Percentiles rank a stretch among this genome's conserved stretches.
These are phyloP conservation scores for Asteroscopus sphinx DNA, from an alignment of 2,888 invertebrate species.

Conservation along the genomic window DNA sequence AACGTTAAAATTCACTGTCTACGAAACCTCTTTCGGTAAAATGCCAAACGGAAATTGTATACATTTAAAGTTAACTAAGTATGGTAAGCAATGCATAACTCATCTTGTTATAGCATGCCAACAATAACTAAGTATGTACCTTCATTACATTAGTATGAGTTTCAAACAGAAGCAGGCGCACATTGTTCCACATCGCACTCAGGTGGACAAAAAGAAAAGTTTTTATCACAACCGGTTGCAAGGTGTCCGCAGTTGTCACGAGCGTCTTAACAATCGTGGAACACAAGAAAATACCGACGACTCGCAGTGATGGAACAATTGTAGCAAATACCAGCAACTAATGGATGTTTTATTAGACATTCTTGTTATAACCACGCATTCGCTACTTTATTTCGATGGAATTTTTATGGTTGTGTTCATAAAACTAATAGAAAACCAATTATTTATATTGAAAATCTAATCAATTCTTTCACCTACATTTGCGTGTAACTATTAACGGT, in stretches of 20 bases:
- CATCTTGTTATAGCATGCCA: conserved; percentile 10
- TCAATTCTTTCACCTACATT: conserved; percentile 24
- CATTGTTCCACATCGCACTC: conserved; percentile 67
- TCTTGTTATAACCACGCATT: conserved; percentile 55
- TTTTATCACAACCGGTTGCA: conserved; percentile 67
- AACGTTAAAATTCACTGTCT: no score
- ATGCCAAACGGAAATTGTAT: conserved; percentile 10
- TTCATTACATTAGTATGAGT: conserved; percentile 15
- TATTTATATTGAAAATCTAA: conserved; percentile 9
- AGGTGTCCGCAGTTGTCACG: conserved; percentile 75
- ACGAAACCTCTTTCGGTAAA: neutral
- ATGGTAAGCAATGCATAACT: conserved; percentile 9
- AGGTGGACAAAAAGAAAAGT: conserved; percentile 72
- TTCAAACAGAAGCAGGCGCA: conserved; percentile 71
- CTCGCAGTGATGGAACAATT: conserved; percentile 64
- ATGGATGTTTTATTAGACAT: conserved; percentile 64
- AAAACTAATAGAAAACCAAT: conserved; percentile 31
- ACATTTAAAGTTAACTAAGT: conserved; percentile 12
- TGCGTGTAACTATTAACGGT: conserved; percentile 26
- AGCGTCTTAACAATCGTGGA: conserved; percentile 67
- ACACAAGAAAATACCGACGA: conserved; percentile 65
- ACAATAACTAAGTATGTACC: conserved; percentile 1
- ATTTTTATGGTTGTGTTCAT: conserved; percentile 14
- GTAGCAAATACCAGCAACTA: conserved; percentile 57
- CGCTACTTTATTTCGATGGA: conserved; percentile 14